These are phyloP conservation scores for Urechis unicinctus DNA, from an alignment of 2,888 invertebrate genomes.

Conservation along the genomic window DNA sequence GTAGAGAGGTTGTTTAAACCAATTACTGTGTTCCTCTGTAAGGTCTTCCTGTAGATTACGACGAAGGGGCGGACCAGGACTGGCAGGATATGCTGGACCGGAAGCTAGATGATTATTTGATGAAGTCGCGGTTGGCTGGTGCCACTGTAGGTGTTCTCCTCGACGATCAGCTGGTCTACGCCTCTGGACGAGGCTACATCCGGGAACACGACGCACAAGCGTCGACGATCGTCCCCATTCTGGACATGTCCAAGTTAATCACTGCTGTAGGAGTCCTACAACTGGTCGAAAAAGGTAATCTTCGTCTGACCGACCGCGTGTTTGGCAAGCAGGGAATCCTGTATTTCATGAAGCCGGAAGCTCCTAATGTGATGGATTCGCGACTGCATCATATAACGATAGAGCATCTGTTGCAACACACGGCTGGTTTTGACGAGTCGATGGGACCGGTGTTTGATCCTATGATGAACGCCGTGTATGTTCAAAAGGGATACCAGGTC, in stretches of 20 bases:
- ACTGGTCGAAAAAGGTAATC: slow-evolving; percentile 29
- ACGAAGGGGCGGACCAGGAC: too few species aligned
- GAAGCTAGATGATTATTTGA: neutral
- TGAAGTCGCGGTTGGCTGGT: neutral
- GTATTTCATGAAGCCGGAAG: slow-evolving; percentile 14
- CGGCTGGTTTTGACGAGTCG: slow-evolving; percentile 37
- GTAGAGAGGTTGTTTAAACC: too few species aligned
- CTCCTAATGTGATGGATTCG: slow-evolving; percentile 18
- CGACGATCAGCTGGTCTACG: neutral
- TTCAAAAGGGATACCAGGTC: slow-evolving; percentile 25
- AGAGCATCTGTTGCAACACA: slow-evolving; percentile 35
- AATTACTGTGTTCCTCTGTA: too few species aligned
- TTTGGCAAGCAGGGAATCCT: slow-evolving; percentile 5
- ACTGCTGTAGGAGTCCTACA: slow-evolving; percentile 33
- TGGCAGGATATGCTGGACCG: too few species aligned
- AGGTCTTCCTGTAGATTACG: too few species aligned
- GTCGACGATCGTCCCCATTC: slow-evolving; percentile 5
- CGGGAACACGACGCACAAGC: neutral
- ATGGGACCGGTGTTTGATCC: slow-evolving; percentile 31
- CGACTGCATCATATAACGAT: slow-evolving; percentile 36
- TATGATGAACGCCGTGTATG: slow-evolving; percentile 30
- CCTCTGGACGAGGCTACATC: neutral
- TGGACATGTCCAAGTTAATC: slow-evolving; percentile 33
- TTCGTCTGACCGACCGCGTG: slow-evolving; percentile 26
- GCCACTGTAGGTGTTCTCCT: neutral